These are phyloP conservation scores for Botia kubotai DNA, from an alignment of 2,797 vertebrate species.

Conservation along the genomic window DNA sequence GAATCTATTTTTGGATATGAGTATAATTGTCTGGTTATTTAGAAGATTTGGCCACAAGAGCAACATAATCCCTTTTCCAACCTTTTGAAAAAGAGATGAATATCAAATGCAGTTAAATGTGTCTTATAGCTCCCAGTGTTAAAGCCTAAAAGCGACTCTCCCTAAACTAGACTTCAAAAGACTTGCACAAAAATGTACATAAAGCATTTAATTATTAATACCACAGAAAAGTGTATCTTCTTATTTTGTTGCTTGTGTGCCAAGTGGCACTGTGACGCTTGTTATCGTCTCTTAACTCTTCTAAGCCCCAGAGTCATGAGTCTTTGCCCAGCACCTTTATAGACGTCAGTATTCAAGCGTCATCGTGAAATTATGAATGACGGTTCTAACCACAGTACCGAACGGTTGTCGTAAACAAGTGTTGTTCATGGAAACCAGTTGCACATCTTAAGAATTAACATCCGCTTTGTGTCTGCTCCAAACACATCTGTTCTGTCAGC, in stretches of 20 bases:
- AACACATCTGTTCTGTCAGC: slow-evolving; percentile 20
- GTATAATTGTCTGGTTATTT: slow-evolving; percentile 27
- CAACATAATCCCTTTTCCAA: slow-evolving; percentile 30
- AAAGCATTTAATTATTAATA: slow-evolving; percentile 2
- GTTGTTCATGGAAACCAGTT: not conserved
- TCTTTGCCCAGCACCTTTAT: not conserved
- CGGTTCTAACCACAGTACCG: not conserved
- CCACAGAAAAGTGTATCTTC: not conserved
- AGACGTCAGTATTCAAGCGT: not conserved
- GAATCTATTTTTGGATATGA: slow-evolving; percentile 13
- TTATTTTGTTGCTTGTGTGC: not conserved
- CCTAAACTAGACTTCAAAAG: slow-evolving; percentile 52
- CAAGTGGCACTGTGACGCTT: not conserved
- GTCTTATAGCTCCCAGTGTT: slow-evolving; percentile 25
- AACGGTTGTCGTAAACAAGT: not conserved
- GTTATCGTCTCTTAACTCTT: not conserved
- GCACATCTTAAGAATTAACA: not conserved
- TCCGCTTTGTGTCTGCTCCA: slow-evolving; percentile 8
- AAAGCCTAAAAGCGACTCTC: slow-evolving; percentile 28
- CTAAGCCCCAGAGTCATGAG: not conserved
- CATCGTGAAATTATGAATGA: slow-evolving; percentile 6
- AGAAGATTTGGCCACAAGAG: slow-evolving; percentile 29
- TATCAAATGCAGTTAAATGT: slow-evolving; percentile 32
- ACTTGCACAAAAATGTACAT: slow-evolving; percentile 19
- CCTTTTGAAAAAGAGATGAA: slow-evolving; percentile 37